Evolutionary conservation across 2,888 invertebrate genomes (phyloP).

Genomic region (Didymodactylos carnosus): DNA sequence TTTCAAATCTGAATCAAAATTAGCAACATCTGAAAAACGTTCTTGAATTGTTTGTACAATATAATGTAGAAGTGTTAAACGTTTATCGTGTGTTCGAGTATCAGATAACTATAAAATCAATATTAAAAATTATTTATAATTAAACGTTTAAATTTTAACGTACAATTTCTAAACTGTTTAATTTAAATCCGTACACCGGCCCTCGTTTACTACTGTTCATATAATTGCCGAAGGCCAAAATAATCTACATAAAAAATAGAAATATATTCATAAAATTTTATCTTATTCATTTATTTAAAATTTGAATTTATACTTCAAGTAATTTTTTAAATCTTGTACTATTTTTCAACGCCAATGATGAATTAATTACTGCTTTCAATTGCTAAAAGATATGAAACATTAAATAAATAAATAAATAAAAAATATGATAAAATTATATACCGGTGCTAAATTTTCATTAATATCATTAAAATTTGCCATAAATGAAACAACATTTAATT

Average conservation of each 20-base stretch:
- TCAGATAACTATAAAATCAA: slow-evolving; percentile 48
- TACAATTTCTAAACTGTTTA: slow-evolving; percentile 73
- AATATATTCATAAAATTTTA: neutral
- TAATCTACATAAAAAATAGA: slow-evolving; percentile 37
- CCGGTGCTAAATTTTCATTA: slow-evolving; percentile 68
- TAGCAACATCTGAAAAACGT: slow-evolving; percentile 69
- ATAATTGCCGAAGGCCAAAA: slow-evolving; percentile 93
- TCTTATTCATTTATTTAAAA: too few species aligned
- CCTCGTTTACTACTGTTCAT: slow-evolving; percentile 89
- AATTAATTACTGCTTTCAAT: slow-evolving; percentile 79
- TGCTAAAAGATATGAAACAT: slow-evolving; percentile 41
- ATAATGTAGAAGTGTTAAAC: slow-evolving; percentile 74
- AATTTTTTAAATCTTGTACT: slow-evolving; percentile 67
- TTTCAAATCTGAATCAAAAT: slow-evolving; percentile 72
- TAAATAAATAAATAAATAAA: slow-evolving; percentile 41
- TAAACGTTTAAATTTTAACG: slow-evolving; percentile 13
- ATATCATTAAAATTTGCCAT: slow-evolving; percentile 93
- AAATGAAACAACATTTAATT: slow-evolving; percentile 80
- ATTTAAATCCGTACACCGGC: slow-evolving; percentile 90
- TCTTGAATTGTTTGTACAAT: slow-evolving; percentile 71
- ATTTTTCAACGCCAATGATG: slow-evolving; percentile 72
- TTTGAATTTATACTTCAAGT: slow-evolving; percentile 45
- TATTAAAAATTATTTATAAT: neutral
- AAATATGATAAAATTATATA: too few species aligned
- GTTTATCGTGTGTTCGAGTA: slow-evolving; percentile 79